phyloP scores from a whole-genome alignment of 2,113 vertebrate species.

The Spilogale gracilis region DNA sequence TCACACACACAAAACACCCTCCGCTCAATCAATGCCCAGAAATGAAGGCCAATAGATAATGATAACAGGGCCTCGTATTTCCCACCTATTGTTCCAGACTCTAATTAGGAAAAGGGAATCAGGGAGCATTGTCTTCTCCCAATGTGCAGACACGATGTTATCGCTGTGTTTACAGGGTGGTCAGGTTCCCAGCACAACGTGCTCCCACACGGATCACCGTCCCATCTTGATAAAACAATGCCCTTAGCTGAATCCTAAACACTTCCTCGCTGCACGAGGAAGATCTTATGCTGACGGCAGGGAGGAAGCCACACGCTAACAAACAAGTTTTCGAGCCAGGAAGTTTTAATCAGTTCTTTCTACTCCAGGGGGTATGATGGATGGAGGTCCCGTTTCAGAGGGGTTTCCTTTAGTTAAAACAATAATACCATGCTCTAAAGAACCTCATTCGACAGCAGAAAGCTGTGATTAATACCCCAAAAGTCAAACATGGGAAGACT shows the following conservation, averaged over 20 bases:
- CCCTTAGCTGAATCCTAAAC: not conserved
- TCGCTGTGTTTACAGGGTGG: conserved; percentile 85
- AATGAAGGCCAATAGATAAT: conserved; percentile 89
- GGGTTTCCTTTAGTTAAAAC: conserved; percentile 82
- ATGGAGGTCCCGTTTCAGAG: conserved; percentile 85
- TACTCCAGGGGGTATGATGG: conserved; percentile 89
- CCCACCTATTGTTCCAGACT: conserved; percentile 84
- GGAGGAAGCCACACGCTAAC: conserved; percentile 83
- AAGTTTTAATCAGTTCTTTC: conserved; percentile 91
- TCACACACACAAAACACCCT: conserved; percentile 78
- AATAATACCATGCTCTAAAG: conserved; percentile 79
- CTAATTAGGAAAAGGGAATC: conserved; percentile 85
- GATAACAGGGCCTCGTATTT: conserved; percentile 77
- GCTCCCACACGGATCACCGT: conserved; percentile 72
- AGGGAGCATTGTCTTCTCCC: conserved; percentile 75
- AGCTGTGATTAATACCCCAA: conserved; percentile 85
- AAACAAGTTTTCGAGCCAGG: conserved; percentile 87
- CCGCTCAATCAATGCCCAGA: conserved; percentile 86
- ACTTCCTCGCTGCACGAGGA: not conserved
- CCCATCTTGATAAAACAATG: conserved; percentile 80
- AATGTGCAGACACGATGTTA: conserved; percentile 73
- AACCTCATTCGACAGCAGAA: conserved; percentile 79
- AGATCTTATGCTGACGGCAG: conserved; percentile 63
- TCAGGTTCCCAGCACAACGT: conserved; percentile 82
- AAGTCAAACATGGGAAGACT: conserved; percentile 81